Evolutionary conservation across 2,113 vertebrate species (phyloP).

Genomic region (Butorides virescens): DNA sequence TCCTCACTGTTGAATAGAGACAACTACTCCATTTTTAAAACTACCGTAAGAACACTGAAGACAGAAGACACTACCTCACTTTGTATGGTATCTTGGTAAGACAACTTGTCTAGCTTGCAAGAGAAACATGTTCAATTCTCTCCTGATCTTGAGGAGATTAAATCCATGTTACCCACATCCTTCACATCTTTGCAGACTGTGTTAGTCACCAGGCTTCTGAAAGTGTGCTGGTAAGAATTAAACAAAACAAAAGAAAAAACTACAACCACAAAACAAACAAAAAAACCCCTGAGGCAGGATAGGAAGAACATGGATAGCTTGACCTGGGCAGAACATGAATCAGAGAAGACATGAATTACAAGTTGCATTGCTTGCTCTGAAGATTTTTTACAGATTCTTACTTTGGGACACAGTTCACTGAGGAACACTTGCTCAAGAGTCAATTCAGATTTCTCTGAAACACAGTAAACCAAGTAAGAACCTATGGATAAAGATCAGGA

Average conservation of each 20-base stretch:
- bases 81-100: background rate
- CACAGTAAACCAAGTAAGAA: background rate
- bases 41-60: background rate
- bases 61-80: background rate
- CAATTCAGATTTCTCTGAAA: background rate
- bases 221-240: background rate
- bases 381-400: background rate
- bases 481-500: background rate
- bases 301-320: background rate
- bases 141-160: background rate
- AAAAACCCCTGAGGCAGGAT: background rate
- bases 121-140: background rate
- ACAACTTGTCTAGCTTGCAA: background rate
- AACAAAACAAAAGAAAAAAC: too few relatives aligned
- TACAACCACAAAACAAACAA: background rate
- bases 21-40: background rate
- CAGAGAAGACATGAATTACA: background rate
- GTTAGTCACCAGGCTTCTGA: background rate
- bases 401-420: background rate
- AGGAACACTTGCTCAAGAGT: background rate
- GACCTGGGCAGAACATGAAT: background rate
- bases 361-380: background rate
- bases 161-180: background rate
- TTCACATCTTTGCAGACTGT: background rate
- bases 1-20: background rate